Conservation (phyloP, 1,140 invertebrate species). For the Acromyrmex echinatior region DNA sequence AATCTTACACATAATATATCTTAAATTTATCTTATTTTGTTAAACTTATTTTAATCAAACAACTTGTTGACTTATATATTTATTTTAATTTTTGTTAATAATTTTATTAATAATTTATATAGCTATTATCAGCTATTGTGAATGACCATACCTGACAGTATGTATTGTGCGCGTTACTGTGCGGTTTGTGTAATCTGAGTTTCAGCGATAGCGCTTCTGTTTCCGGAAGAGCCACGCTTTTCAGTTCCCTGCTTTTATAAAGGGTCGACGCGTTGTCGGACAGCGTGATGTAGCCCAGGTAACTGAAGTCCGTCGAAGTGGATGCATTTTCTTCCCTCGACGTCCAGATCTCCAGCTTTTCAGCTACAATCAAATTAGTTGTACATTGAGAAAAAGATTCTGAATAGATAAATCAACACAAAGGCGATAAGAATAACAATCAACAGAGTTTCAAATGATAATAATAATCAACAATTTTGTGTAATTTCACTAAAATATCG, state of each 20-base stretch:
- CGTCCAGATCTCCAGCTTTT: slow-evolving; percentile 89
- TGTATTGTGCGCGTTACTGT: slow-evolving; percentile 91
- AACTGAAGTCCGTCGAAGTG: slow-evolving; percentile 88
- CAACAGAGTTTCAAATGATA: no score
- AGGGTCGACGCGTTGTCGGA: slow-evolving; percentile 93
- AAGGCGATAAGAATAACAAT: no score
- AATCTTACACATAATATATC: not conserved
- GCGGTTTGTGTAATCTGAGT: slow-evolving; percentile 93
- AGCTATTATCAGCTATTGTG: not conserved
- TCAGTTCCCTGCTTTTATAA: slow-evolving; percentile 94
- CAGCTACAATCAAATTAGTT: slow-evolving; percentile 82
- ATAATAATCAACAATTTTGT: no score
- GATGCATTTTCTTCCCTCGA: slow-evolving; percentile 82
- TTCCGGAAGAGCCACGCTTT: slow-evolving; percentile 93
- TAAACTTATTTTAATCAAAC: not conserved
- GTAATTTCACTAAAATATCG: no score
- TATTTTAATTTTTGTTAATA: slow-evolving; percentile 63
- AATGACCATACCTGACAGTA: slow-evolving; percentile 92
- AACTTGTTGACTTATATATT: not conserved
- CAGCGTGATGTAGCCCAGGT: slow-evolving; percentile 93
- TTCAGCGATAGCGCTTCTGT: slow-evolving; percentile 94
- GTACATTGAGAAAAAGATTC: no score
- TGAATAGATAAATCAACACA: no score
- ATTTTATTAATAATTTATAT: not conserved
- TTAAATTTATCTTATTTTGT: slow-evolving; percentile 1